Percentiles rank a stretch among this genome's conserved stretches.
Conservation (phyloP, 2,113 vertebrate species). For the Phocoena sinus region DNA sequence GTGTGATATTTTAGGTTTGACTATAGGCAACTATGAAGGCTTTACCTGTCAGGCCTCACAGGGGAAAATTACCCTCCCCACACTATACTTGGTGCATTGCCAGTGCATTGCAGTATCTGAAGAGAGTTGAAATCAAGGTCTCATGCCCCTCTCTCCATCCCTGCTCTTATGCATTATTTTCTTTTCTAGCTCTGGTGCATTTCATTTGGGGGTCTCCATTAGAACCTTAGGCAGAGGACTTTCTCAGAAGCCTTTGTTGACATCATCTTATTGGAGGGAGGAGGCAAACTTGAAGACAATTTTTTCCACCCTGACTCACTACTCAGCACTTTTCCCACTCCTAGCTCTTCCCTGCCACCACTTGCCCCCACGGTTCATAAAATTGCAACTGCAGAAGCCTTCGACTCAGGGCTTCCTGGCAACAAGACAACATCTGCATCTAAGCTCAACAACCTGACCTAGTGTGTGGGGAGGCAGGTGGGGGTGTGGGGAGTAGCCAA, state of each 20-base stretch:
- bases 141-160: accelerated
- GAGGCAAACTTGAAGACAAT: background rate
- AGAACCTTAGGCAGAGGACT: background rate
- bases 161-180: background rate
- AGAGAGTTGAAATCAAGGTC: background rate
- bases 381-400: background rate
- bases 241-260: background rate
- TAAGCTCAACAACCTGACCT: background rate
- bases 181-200: accelerated
- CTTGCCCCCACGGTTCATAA: accelerated
- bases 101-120: background rate
- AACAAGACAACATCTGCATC: background rate
- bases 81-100: background rate
- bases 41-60: background rate
- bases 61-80: accelerated
- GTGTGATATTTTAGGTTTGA: background rate
- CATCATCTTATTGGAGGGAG: background rate
- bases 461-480: accelerated
- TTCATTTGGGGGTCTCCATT: background rate
- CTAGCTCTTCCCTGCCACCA: accelerated
- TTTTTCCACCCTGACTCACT: background rate
- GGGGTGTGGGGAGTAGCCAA: accelerated
- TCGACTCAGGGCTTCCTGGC: background rate
- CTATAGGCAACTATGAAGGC: background rate
- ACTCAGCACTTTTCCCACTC: background rate